Evolutionary conservation across 2,113 vertebrate species (phyloP).

Genomic region (Malaclemys terrapin): DNA sequence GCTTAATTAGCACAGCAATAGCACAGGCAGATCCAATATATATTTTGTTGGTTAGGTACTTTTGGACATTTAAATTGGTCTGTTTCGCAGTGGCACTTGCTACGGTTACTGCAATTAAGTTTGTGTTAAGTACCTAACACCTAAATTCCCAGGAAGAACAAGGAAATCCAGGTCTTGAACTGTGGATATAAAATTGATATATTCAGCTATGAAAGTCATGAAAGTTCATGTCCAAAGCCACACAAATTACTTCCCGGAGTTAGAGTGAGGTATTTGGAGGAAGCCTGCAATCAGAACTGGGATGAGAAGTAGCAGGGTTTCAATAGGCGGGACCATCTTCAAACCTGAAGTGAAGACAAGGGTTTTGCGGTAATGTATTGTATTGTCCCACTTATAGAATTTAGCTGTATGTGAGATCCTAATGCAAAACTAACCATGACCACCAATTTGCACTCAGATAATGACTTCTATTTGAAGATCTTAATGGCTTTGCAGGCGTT

Average conservation of each 20-base stretch:
- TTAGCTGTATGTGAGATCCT: neutral
- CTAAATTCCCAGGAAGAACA: neutral
- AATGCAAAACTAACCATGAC: neutral
- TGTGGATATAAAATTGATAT: neutral
- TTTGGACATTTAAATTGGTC: neutral
- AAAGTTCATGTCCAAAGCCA: neutral
- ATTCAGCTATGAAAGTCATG: neutral
- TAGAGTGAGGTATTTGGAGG: accelerated
- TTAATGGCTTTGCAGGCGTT: neutral
- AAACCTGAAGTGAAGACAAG: neutral
- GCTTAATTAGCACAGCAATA: neutral
- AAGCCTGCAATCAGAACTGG: neutral
- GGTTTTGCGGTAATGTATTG: neutral
- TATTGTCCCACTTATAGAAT: neutral
- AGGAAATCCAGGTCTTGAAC: neutral
- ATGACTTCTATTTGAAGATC: neutral
- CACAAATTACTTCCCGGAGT: neutral
- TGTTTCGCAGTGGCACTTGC: neutral
- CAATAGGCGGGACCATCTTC: neutral
- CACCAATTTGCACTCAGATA: neutral
- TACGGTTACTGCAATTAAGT: neutral
- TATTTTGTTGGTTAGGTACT: neutral
- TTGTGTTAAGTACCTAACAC: neutral
- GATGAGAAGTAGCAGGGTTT: neutral
- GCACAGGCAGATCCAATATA: neutral